Conservation (phyloP, 1,140 invertebrate genomes). For the Drosophila trapezifrons region DNA sequence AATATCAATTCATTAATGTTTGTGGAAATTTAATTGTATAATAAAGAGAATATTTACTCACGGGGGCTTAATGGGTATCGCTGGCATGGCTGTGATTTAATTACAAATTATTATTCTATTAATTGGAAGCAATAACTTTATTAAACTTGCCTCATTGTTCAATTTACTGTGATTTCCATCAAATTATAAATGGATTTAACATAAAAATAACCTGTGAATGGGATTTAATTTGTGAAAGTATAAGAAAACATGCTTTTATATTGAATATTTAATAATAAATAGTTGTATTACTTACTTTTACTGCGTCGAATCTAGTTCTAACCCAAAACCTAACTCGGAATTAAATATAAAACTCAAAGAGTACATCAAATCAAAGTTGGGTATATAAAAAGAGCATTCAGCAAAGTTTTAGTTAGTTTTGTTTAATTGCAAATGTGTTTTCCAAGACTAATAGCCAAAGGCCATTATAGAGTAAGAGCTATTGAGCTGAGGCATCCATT, state of each 20-base stretch:
- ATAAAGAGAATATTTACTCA: background rate
- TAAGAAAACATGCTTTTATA: background rate
- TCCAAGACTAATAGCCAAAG: background rate
- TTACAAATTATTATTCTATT: background rate
- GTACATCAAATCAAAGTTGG: background rate
- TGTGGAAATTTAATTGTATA: background rate
- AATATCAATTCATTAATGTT: conserved; percentile 1
- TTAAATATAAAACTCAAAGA: background rate
- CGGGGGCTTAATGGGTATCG: background rate
- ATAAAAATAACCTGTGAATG: too few relatives aligned
- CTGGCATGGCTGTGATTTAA: background rate
- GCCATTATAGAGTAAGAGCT: background rate
- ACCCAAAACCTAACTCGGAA: too few relatives aligned
- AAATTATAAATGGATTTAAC: too few relatives aligned
- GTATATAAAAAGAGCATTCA: background rate
- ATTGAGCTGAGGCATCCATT: background rate
- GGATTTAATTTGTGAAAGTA: background rate
- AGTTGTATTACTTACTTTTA: too few relatives aligned
- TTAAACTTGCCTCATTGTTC: background rate
- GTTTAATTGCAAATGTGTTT: conserved; percentile 5
- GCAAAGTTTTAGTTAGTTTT: background rate
- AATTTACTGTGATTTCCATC: too few relatives aligned
- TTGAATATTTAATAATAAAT: too few relatives aligned
- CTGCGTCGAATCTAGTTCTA: too few relatives aligned
- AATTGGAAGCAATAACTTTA: background rate